Percentiles rank a stretch among this genome's conserved stretches.
phyloP scores from a whole-genome alignment of 2,888 invertebrate genomes.

The Drosophila vallismaia region DNA sequence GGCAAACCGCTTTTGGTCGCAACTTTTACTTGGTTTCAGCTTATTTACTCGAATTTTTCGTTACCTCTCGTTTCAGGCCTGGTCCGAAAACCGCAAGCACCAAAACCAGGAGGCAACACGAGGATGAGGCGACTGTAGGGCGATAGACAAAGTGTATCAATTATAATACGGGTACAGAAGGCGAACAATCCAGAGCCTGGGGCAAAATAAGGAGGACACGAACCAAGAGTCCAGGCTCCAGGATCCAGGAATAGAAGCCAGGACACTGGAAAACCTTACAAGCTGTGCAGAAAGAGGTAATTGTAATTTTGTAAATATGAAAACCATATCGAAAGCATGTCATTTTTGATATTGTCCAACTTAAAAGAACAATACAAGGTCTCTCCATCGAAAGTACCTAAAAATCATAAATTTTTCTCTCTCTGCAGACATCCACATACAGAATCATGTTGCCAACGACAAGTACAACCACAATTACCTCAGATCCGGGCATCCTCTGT shows the following conservation, averaged over 20 bases:
- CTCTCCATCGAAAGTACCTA: too few species aligned
- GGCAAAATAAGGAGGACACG: conserved; percentile 6
- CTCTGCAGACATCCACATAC: conserved; percentile 10
- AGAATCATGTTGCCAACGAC: conserved; percentile 70
- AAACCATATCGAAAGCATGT: too few species aligned
- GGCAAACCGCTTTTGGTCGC: conserved; percentile 48
- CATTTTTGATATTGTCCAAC: too few species aligned
- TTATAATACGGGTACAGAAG: conserved; percentile 71
- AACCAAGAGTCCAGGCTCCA: conserved; percentile 24
- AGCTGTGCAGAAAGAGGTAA: not conserved
- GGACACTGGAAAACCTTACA: not conserved
- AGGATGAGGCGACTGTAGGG: conserved; percentile 9
- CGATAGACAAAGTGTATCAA: conserved; percentile 73
- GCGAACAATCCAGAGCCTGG: conserved; percentile 30
- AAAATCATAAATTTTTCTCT: not conserved
- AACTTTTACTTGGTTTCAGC: conserved; percentile 42
- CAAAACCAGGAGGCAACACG: conserved; percentile 19
- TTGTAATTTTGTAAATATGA: not conserved
- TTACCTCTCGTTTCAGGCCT: conserved; percentile 64
- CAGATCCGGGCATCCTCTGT: conserved; percentile 93
- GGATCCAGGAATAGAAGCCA: conserved; percentile 19
- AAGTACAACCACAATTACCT: conserved; percentile 81
- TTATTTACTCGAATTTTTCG: conserved; percentile 66
- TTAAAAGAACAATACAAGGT: too few species aligned
- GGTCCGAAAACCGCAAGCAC: conserved; percentile 58